Base-by-base conservation (phyloP, 2,888 invertebrate species). In the Caenorhabditis sulstoni region DNA sequence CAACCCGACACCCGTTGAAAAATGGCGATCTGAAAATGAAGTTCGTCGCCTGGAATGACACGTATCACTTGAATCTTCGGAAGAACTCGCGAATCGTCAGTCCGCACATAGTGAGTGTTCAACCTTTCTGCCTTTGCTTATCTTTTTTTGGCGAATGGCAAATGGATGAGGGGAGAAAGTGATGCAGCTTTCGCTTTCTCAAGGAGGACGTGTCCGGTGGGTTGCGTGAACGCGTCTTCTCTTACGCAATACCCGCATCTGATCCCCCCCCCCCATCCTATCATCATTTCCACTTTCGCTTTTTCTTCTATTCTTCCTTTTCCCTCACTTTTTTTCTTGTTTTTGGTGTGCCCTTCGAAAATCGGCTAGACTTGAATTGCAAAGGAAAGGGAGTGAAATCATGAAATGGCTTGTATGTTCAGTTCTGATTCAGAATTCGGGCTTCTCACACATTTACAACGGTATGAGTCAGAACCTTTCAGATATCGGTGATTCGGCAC, bases 11-110 rank as follows among this genome's bases (percentile, higher is more conserved):
- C 7, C 57, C 65, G 11, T 50, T 73, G n/a, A 61, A 66, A 50
- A 76, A 80, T 66, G 80, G 80, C 16, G 71, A 67, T 20, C 66
- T 76, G 23, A 75, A 80, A 50, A 68, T 82, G 64, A 68, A 73
- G 23, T 86, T 90, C 57, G 53, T 78, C n/a, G 89, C 88, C 1
- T 89, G 85, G 85, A 86, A 89, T 66, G 73, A 82, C 18, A 85
- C 87, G 8, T 89, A 85, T 61, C 79, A 86, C 23, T 71, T 89
- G 47, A 71, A 87, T 39, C 68, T 89, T 1, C 61, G 75, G 37
- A 84, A 83, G 22, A 89, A 88, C 62, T 50, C 77, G 20, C 68
- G 81, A 39, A 81, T 89, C 29, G 79, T 89, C 53, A 87, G 87
- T 52, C 88, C 87, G 5, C 81, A 82, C 29, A 55, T 84, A 8